These are phyloP conservation scores for Onychomys leucogaster DNA, from an alignment of 2,797 vertebrate genomes.

Conservation along the genomic window DNA sequence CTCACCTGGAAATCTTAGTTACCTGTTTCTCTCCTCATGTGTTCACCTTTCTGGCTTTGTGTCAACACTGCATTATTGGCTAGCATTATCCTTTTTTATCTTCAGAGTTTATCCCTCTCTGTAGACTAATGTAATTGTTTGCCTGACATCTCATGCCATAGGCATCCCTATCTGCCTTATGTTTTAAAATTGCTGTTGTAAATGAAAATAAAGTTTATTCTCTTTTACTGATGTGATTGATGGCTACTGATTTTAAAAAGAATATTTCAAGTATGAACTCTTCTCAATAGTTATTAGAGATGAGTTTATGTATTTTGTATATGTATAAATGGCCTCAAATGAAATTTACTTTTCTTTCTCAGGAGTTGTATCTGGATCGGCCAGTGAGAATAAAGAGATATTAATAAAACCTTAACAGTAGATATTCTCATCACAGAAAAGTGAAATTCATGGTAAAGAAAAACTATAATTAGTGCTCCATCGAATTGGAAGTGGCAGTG, in stretches of 20 bases:
- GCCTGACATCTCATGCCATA: background rate
- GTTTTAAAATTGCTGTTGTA: conserved; percentile 32
- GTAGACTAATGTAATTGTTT: conserved; percentile 7
- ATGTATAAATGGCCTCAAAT: background rate
- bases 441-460: conserved; percentile 33
- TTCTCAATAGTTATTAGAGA: conserved; percentile 31
- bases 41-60: conserved; percentile 34
- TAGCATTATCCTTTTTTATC: background rate
- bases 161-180: conserved; percentile 23
- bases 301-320: conserved; percentile 20
- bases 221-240: conserved; percentile 19
- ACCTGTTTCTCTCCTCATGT: background rate
- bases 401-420: conserved; percentile 36
- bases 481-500: background rate
- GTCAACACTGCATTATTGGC: background rate
- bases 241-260: background rate
- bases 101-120: background rate
- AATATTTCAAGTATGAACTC: conserved; percentile 42
- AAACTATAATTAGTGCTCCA: conserved; percentile 3
- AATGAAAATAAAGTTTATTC: conserved; percentile 14
- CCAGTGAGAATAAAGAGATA: conserved; percentile 18
- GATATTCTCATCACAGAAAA: conserved; percentile 41
- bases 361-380: conserved; percentile 11
- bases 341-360: conserved; percentile 40
- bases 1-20: background rate